phyloP scores from a whole-genome alignment of 2,113 vertebrate genomes.

The Astatotilapia flaviijosephi region DNA sequence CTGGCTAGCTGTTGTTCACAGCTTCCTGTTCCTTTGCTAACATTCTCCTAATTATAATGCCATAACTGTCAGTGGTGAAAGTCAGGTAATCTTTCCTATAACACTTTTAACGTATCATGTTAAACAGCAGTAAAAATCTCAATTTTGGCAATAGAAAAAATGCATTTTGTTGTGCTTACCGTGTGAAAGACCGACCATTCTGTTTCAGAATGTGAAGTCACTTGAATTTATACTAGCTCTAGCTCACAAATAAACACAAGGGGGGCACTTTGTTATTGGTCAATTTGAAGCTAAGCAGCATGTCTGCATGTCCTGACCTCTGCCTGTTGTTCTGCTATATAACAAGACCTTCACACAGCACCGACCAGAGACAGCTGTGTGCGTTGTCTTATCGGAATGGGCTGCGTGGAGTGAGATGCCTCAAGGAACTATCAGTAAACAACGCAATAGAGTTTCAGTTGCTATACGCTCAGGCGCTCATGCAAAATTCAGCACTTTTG shows the following conservation, averaged over 20 bases:
- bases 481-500: slow-evolving; percentile 63
- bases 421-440: slow-evolving; percentile 62
- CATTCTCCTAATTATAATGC: background rate
- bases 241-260: slow-evolving; percentile 24
- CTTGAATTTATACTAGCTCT: slow-evolving; percentile 26
- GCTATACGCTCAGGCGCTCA: slow-evolving; percentile 61
- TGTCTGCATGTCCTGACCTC: slow-evolving; percentile 56
- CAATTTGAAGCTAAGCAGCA: slow-evolving; percentile 50
- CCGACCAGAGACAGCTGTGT: slow-evolving; percentile 53
- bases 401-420: slow-evolving; percentile 38
- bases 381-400: slow-evolving; percentile 39
- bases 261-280: slow-evolving; percentile 55
- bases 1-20: background rate
- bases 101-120: background rate
- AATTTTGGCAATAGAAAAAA: background rate
- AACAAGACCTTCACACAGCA: slow-evolving; percentile 54
- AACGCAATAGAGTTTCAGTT: slow-evolving; percentile 60
- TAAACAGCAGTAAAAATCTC: background rate
- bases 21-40: background rate
- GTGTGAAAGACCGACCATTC: background rate
- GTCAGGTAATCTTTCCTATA: background rate
- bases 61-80: background rate
- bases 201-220: slow-evolving; percentile 44
- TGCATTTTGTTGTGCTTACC: background rate
- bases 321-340: slow-evolving; percentile 50